A percentile compares a stretch with the other conserved stretches of the same genome.
phyloP scores from a whole-genome alignment of 2,888 invertebrate genomes.

The Clusia tigrina region DNA sequence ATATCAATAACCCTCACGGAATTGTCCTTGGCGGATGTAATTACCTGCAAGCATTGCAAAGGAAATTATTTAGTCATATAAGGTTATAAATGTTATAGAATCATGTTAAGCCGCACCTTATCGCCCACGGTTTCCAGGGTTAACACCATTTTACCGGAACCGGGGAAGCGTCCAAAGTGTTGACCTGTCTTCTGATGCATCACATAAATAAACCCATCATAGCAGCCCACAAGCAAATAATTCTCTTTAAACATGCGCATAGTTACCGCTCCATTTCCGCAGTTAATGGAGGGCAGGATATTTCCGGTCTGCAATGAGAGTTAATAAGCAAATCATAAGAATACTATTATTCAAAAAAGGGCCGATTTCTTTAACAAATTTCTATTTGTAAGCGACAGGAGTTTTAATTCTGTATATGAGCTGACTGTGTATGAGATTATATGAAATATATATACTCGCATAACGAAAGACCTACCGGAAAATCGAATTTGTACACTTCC shows the following conservation, averaged over 20 bases:
- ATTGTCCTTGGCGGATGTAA: conserved; percentile 75
- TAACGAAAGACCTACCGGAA: conserved; percentile 70
- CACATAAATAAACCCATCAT: conserved; percentile 80
- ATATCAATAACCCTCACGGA: conserved; percentile 73
- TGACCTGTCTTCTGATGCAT: conserved; percentile 66
- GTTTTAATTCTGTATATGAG: neutral
- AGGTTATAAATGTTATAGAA: neutral
- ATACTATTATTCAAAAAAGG: neutral
- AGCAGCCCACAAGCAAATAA: conserved; percentile 76
- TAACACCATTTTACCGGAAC: conserved; percentile 76
- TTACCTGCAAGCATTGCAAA: conserved; percentile 66
- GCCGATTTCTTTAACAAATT: neutral
- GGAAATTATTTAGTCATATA: neutral
- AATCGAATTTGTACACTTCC: conserved; percentile 78
- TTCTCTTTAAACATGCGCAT: conserved; percentile 72
- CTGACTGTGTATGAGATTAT: neutral
- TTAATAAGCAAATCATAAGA: neutral
- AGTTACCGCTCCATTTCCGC: conserved; percentile 78
- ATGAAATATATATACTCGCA: neutral
- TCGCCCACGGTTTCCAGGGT: conserved; percentile 73
- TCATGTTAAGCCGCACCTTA: conserved; percentile 65
- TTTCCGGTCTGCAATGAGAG: conserved; percentile 70
- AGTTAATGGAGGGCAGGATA: conserved; percentile 68
- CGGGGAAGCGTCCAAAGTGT: conserved; percentile 72
- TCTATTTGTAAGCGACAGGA: neutral